phyloP scores from a whole-genome alignment of 2,797 vertebrate genomes.

The Melanotaenia trifasciata region DNA sequence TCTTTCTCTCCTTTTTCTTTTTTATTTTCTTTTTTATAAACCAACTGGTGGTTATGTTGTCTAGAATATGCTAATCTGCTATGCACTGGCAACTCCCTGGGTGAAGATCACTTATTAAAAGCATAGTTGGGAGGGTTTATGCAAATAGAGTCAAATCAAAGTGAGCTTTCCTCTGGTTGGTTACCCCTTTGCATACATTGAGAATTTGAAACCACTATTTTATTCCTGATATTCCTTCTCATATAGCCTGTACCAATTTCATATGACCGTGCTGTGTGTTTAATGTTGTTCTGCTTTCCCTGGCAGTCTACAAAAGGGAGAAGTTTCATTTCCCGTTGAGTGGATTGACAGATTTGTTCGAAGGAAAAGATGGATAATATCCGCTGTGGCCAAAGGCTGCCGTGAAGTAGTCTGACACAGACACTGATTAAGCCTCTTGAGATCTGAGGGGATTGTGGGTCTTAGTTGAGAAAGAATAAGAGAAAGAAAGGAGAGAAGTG shows the following conservation, averaged over 20 bases:
- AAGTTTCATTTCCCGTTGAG: constrained; percentile 81
- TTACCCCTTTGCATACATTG: constrained; percentile 74
- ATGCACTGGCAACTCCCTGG: constrained; percentile 81
- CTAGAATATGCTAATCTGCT: constrained; percentile 81
- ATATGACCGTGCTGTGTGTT: constrained; percentile 49
- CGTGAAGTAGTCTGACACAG: constrained; percentile 82
- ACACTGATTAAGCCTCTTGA: constrained; percentile 86
- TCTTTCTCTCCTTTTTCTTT: constrained; percentile 14
- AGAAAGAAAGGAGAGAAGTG: constrained; percentile 60
- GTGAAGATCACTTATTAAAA: constrained; percentile 85
- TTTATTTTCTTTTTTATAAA: constrained; percentile 33
- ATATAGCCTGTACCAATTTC: constrained; percentile 45
- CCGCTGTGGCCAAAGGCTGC: constrained; percentile 80
- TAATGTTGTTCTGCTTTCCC: constrained; percentile 55
- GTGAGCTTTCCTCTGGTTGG: constrained; percentile 76
- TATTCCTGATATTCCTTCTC: constrained; percentile 60
- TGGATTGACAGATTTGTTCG: constrained; percentile 83
- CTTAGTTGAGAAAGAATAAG: constrained; percentile 73
- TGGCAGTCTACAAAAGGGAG: constrained; percentile 64
- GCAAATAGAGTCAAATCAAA: constrained; percentile 83
- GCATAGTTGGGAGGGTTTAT: constrained; percentile 85
- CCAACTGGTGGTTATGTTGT: constrained; percentile 79
- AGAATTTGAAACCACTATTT: constrained; percentile 68
- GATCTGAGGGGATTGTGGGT: constrained; percentile 82
- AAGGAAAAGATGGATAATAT: constrained; percentile 83